Evolutionary conservation across 23 tunicate species (phyloP), one percentile per base, ranked within the genome.

Genomic region (Botrylloides violaceus): DNA sequence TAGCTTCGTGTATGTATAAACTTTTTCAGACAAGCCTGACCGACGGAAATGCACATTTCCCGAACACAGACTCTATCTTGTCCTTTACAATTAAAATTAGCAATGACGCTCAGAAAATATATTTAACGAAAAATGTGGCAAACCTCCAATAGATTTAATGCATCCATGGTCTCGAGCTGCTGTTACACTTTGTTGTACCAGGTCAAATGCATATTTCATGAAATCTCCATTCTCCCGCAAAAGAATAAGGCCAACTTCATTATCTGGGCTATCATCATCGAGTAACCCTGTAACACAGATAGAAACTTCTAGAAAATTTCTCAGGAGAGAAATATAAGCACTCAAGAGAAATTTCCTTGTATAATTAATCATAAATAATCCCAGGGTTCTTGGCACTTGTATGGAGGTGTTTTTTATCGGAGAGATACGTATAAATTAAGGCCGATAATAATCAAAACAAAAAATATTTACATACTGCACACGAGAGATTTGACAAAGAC

Each of bases 1-100:
- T 86, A 64, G 36, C 83, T 90, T 70, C 68, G 82, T 31, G 74
- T 81, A 21, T 25, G 25, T 84, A 90, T 78, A 50, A 90, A 90
- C 26, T 83, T 76, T 33, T 83, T 82, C 4, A 78, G 66, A 53
- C 83, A 83, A 4, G 79, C 78, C 20, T 62, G 49, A 22, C 80
- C 83, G n/a, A 43, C 74, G 18, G 74, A 35, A 32, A 68, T 68
- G 37, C 74, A 68, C 58, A 43, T 68, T 30, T 68, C 74, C 25
- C 23, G 74, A 4, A 68, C 0, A 6, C 36, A 19, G 0, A 20
- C 25, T 25, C 37, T 68, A 25, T 43, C 58, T 19, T 37, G 26
- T 4, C 74, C 74, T 68, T n/a, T 33, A 63, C 19, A 12, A 58
- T 58, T 47, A 47, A 18, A 18, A 47, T 18, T 47, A 47, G 55